Percentiles rank a stretch among this genome's conserved stretches.
Conservation (phyloP, 2,797 vertebrate genomes). For the Lates japonicus region DNA sequence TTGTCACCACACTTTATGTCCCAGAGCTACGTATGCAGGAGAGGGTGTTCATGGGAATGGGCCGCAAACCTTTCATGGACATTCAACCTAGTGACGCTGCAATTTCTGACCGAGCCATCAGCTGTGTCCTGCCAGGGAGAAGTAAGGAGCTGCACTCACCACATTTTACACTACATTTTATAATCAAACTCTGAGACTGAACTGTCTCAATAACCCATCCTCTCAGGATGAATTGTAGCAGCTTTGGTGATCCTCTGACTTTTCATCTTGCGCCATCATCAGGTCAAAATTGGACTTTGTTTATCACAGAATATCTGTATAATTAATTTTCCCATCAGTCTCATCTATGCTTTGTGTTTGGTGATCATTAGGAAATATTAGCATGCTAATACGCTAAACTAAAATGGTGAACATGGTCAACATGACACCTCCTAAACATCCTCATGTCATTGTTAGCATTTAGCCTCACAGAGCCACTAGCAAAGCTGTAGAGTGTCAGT, state of each 20-base stretch:
- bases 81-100: slow-evolving; percentile 87
- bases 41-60: slow-evolving; percentile 89
- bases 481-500: not conserved
- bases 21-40: slow-evolving; percentile 89
- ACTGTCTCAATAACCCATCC: not conserved
- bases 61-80: slow-evolving; percentile 87
- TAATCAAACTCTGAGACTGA: not conserved
- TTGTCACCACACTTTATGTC: slow-evolving; percentile 11
- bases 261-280: not conserved
- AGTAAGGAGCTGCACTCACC: slow-evolving; percentile 71
- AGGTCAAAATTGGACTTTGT: not conserved
- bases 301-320: not conserved
- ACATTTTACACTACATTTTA: slow-evolving; percentile 2
- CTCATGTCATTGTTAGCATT: not conserved
- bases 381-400: not conserved
- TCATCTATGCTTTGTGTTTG: not conserved
- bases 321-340: not conserved
- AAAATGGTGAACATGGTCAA: not conserved
- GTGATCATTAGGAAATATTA: not conserved
- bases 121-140: slow-evolving; percentile 74
- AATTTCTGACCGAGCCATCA: slow-evolving; percentile 85
- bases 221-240: not conserved
- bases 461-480: not conserved
- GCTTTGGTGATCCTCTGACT: not conserved
- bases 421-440: not conserved